Conservation (phyloP, 53 echinoderm and acorn worm species). For the Echinarachnius parma region DNA sequence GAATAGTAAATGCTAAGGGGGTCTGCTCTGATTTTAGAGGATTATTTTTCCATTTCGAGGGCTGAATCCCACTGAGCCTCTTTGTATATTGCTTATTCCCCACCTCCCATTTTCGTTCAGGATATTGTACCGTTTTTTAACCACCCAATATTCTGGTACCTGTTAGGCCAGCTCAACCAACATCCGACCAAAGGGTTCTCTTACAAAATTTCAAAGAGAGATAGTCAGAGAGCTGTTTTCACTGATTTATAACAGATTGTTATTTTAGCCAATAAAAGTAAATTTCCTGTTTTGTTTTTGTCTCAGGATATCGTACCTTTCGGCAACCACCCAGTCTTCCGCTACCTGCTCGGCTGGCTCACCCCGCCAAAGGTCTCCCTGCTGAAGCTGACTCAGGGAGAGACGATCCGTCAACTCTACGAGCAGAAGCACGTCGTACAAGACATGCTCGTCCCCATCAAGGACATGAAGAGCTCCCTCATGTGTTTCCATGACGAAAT, state of each 20-base stretch:
- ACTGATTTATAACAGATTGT: too few species aligned
- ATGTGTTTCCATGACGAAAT: conserved; percentile 70
- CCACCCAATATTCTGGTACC: conserved; percentile 34
- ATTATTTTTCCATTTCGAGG: too few species aligned
- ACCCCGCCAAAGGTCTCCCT: conserved; percentile 89
- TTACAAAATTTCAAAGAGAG: too few species aligned
- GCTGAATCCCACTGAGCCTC: too few species aligned
- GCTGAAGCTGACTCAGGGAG: conserved; percentile 84
- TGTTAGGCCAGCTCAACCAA: not conserved
- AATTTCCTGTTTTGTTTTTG: not conserved
- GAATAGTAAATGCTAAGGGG: too few species aligned
- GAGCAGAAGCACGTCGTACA: conserved; percentile 83
- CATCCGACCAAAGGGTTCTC: too few species aligned
- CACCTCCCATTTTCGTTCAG: conserved; percentile 21
- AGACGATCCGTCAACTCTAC: conserved; percentile 68
- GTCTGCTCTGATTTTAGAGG: too few species aligned
- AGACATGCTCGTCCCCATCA: conserved; percentile 86
- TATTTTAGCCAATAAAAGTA: too few species aligned
- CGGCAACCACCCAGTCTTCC: conserved; percentile 65
- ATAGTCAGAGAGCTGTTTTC: too few species aligned
- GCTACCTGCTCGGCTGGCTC: conserved; percentile 90
- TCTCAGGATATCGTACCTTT: conserved; percentile 59
- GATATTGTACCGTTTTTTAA: conserved; percentile 77
- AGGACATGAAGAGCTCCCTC: conserved; percentile 52
- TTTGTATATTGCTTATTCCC: too few species aligned